phyloP scores from a whole-genome alignment of 2,888 invertebrate species.

The Diarsia mendica region DNA sequence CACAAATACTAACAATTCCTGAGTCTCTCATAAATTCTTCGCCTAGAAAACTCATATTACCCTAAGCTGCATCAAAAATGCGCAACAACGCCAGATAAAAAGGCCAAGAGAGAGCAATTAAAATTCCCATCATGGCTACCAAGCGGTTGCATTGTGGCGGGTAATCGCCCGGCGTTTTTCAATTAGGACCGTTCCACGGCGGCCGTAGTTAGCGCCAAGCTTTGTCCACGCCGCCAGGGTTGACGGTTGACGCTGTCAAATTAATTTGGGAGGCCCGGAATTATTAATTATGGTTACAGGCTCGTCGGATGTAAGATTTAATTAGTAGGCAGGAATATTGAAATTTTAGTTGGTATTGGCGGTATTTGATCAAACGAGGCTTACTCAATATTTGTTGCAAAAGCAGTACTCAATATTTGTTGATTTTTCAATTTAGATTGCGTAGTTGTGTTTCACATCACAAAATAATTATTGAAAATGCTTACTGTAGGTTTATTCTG shows the following conservation, averaged over 20 bases:
- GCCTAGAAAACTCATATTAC: conserved; percentile 23
- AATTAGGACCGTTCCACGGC: conserved; percentile 76
- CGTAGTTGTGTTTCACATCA: no score
- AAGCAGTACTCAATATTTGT: no score
- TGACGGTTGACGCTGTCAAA: conserved; percentile 65
- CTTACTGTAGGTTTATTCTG: no score
- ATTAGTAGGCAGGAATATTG: conserved; percentile 46
- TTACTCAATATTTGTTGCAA: no score
- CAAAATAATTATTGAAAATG: no score
- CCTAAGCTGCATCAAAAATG: conserved; percentile 39
- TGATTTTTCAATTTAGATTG: no score
- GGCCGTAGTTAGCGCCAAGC: conserved; percentile 69
- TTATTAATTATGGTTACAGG: conserved; percentile 59
- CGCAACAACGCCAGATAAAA: conserved; percentile 51
- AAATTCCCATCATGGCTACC: conserved; percentile 72
- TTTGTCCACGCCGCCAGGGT: conserved; percentile 71
- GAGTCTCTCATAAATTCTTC: background rate
- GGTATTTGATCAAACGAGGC: conserved; percentile 25
- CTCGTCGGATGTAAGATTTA: conserved; percentile 54
- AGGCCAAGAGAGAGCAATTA: conserved; percentile 70
- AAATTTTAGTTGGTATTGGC: conserved; percentile 17
- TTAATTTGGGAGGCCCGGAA: conserved; percentile 54
- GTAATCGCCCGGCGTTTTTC: conserved; percentile 70
- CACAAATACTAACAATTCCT: background rate
- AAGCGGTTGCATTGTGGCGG: conserved; percentile 69